Conservation (phyloP, 2,113 vertebrate genomes). For the Tylochromis polylepis region DNA sequence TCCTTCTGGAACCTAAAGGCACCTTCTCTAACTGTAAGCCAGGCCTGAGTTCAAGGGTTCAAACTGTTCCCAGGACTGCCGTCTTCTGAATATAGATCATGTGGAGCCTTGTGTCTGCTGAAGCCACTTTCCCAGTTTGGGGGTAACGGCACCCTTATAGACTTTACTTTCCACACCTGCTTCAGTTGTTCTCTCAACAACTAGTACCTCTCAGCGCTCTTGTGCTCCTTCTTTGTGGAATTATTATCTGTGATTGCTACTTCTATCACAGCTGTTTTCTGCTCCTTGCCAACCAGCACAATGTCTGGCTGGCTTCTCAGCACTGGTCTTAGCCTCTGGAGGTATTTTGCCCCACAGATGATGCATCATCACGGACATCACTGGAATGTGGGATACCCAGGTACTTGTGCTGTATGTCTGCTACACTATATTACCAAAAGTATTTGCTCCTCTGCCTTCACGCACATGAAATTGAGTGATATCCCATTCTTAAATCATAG, state of each 20-base stretch:
- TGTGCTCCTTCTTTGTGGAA: neutral
- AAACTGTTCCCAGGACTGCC: neutral
- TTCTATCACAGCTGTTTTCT: neutral
- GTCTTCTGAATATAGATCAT: too few relatives aligned
- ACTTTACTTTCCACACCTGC: neutral
- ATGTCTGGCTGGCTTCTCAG: neutral
- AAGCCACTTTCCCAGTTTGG: accelerated
- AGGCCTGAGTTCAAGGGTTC: too few relatives aligned
- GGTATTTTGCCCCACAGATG: neutral
- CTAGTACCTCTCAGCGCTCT: neutral
- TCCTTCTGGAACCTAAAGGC: too few relatives aligned
- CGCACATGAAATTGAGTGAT: neutral
- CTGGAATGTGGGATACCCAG: neutral
- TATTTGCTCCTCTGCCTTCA: neutral
- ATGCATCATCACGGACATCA: neutral
- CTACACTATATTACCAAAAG: neutral
- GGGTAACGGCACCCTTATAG: neutral
- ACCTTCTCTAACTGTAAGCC: too few relatives aligned
- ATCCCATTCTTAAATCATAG: neutral
- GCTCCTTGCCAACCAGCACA: neutral
- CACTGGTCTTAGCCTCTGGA: neutral
- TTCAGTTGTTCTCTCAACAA: neutral
- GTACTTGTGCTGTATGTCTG: neutral
- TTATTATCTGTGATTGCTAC: neutral
- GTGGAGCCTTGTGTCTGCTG: too few relatives aligned